Evolutionary conservation across 2,888 invertebrate species (phyloP).

Genomic region (Chymomyza fuscimana): DNA sequence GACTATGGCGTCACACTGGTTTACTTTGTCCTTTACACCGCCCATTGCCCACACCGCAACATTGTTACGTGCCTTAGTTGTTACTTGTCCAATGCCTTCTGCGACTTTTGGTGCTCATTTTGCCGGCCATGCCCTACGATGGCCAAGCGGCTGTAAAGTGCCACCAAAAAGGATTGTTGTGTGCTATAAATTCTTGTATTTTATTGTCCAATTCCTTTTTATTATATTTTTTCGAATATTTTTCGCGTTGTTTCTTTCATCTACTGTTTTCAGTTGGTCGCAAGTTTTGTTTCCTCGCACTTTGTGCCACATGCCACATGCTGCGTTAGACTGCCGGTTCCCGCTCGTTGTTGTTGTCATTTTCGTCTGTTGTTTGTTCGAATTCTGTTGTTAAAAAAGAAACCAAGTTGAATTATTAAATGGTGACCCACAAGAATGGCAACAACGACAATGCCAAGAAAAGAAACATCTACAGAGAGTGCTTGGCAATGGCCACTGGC

Average conservation of each 20-base stretch:
- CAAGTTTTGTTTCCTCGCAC: conserved; percentile 38
- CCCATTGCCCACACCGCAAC: background rate
- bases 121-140: conserved; percentile 1
- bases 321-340: conserved; percentile 34
- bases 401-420: conserved; percentile 64
- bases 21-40: background rate
- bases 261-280: conserved; percentile 13
- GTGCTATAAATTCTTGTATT: conserved; percentile 72
- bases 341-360: conserved; percentile 39
- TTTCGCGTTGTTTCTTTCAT: conserved; percentile 55
- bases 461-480: background rate
- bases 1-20: background rate
- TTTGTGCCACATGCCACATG: conserved; percentile 71
- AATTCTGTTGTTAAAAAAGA: conserved; percentile 60
- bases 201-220: conserved; percentile 75
- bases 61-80: background rate
- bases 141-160: conserved; percentile 46
- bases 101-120: conserved; percentile 56
- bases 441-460: conserved; percentile 19
- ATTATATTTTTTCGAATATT: conserved; percentile 65
- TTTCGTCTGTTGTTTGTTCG: conserved; percentile 56
- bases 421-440: conserved; percentile 51
- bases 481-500: background rate
- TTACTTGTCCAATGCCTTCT: conserved; percentile 28
- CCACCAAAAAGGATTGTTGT: conserved; percentile 70